phyloP scores from a whole-genome alignment of 2,888 invertebrate genomes.

The Globia sparganii region DNA sequence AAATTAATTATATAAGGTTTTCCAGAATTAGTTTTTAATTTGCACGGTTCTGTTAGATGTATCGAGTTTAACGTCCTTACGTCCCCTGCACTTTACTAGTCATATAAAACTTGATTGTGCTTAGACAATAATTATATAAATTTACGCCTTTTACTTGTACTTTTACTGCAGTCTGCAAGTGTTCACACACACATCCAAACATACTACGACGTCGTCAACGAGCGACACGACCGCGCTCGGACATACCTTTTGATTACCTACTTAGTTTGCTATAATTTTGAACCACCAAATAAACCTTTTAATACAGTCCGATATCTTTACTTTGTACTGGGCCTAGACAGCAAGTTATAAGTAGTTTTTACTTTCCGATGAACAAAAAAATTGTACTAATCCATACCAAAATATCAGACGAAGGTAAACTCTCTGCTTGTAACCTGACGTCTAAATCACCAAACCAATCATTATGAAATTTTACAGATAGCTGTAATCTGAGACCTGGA shows the following conservation, averaged over 20 bases:
- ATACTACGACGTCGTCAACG: no score
- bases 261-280: no score
- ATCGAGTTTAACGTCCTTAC: not conserved
- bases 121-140: not conserved
- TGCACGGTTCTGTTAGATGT: not conserved
- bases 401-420: not conserved
- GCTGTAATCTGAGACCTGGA: not conserved
- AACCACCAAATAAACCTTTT: no score
- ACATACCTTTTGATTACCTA: no score
- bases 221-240: no score
- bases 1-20: slow-evolving; percentile 17
- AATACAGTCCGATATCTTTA: no score
- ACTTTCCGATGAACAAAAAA: not conserved
- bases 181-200: no score
- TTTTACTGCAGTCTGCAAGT: no score
- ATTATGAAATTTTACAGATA: not conserved
- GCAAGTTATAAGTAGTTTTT: not conserved
- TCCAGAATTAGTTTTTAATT: slow-evolving; percentile 6
- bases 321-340: no score
- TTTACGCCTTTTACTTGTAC: not conserved
- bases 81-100: not conserved
- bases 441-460: not conserved
- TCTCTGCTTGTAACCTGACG: not conserved
- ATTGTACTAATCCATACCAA: not conserved
- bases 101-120: not conserved